Evolutionary conservation across 2,888 invertebrate genomes (phyloP).

Genomic region (Melanotus villosus): DNA sequence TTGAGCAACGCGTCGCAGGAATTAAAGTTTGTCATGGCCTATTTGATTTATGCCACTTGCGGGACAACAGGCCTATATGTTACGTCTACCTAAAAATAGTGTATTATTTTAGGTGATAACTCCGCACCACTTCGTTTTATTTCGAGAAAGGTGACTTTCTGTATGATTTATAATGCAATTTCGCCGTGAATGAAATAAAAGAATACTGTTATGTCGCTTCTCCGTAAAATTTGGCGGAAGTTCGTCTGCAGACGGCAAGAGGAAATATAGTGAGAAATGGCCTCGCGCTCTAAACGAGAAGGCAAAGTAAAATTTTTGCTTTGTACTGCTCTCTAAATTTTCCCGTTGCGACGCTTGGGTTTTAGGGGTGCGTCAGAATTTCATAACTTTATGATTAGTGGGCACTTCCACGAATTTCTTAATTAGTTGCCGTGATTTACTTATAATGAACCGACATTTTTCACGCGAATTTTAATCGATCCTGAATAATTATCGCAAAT

Average conservation of each 20-base stretch:
- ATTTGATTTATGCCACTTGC: constrained; percentile 55
- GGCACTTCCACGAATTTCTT: background rate
- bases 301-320: constrained; percentile 30
- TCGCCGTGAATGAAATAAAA: constrained; percentile 48
- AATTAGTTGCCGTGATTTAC: constrained; percentile 3
- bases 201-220: constrained; percentile 40
- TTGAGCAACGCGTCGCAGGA: constrained; percentile 53
- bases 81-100: constrained; percentile 44
- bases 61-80: constrained; percentile 48
- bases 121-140: constrained; percentile 42
- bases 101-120: constrained; percentile 46
- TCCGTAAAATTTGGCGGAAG: constrained; percentile 40
- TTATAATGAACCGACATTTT: constrained; percentile 4
- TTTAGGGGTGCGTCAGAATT: constrained; percentile 8
- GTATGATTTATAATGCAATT: constrained; percentile 56
- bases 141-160: constrained; percentile 51
- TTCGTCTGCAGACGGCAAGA: constrained; percentile 39
- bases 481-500: background rate
- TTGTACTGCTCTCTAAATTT: constrained; percentile 9
- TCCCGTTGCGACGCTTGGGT: background rate
- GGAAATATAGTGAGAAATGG: constrained; percentile 42
- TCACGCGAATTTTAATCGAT: background rate
- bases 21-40: constrained; percentile 54
- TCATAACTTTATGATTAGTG: constrained; percentile 7
- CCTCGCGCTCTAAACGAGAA: constrained; percentile 24